A percentile compares a stretch with the other conserved stretches of the same genome.
These are phyloP conservation scores for Notospermus geniculatus DNA, from an alignment of 1,140 invertebrate species.

Conservation along the genomic window DNA sequence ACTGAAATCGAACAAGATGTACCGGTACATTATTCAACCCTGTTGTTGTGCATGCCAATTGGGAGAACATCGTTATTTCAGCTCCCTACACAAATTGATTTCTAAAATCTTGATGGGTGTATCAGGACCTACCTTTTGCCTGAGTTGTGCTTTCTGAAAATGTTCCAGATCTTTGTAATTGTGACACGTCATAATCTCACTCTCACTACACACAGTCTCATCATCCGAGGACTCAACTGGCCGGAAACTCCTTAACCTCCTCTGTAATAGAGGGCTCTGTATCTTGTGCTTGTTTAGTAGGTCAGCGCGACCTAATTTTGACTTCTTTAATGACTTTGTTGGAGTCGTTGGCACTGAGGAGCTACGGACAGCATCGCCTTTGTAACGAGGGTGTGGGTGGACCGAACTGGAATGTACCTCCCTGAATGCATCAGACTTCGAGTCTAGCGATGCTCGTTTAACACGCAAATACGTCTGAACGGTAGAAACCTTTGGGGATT, in stretches of 20 bases:
- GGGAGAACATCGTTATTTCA: background rate
- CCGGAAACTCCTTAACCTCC: background rate
- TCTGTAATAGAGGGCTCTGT: constrained; percentile 6
- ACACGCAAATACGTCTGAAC: background rate
- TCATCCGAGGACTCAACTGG: constrained; percentile 70
- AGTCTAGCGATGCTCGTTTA: constrained; percentile 6
- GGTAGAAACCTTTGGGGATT: background rate
- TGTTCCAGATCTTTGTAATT: constrained; percentile 87
- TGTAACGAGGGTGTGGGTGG: background rate
- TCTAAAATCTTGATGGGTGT: too few species aligned
- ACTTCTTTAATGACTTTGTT: background rate
- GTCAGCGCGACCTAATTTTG: background rate
- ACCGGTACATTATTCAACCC: too few species aligned
- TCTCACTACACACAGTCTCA: constrained; percentile 65
- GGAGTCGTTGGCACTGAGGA: background rate
- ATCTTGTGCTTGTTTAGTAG: constrained; percentile 2
- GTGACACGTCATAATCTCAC: constrained; percentile 60
- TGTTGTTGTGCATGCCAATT: too few species aligned
- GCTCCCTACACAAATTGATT: too few species aligned
- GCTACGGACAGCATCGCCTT: background rate
- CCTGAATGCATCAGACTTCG: background rate
- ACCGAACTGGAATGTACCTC: background rate
- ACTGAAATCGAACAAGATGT: constrained; percentile 19
- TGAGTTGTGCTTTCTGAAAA: constrained; percentile 90
- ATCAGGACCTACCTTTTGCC: constrained; percentile 74